phyloP scores from a whole-genome alignment of 2,888 invertebrate genomes.

The Gymnoscelis rufifasciata region DNA sequence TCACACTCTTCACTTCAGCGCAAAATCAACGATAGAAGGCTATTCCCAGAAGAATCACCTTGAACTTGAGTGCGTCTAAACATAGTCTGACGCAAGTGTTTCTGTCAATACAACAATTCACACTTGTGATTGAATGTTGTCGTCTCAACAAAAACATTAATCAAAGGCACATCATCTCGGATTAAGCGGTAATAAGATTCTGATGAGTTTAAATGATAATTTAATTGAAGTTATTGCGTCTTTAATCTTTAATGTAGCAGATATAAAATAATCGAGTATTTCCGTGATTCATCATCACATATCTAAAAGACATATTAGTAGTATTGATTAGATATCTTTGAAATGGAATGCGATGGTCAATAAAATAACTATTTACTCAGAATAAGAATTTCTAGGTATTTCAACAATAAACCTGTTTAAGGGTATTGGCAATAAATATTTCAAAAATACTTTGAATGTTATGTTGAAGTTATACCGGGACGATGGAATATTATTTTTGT shows the following conservation, averaged over 20 bases:
- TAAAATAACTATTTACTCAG: conserved; percentile 1
- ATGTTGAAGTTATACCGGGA: too few relatives aligned
- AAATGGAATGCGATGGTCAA: conserved; percentile 7
- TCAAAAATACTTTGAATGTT: too few relatives aligned
- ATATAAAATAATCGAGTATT: neutral
- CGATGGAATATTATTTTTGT: too few relatives aligned
- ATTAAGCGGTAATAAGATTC: conserved; percentile 16
- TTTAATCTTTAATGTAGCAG: conserved; percentile 3
- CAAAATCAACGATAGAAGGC: conserved; percentile 15
- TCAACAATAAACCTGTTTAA: too few relatives aligned
- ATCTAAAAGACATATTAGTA: conserved; percentile 2
- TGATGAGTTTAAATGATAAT: conserved; percentile 17
- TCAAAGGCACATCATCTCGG: conserved; percentile 23
- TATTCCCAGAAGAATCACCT: conserved; percentile 42
- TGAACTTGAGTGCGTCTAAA: conserved; percentile 64
- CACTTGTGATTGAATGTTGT: conserved; percentile 44
- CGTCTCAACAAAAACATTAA: conserved; percentile 39
- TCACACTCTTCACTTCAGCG: conserved; percentile 6
- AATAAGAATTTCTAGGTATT: too few relatives aligned
- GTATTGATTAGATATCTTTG: conserved; percentile 6
- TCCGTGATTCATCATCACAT: conserved; percentile 1
- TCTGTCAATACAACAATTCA: conserved; percentile 63
- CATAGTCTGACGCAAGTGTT: conserved; percentile 61
- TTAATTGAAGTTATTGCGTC: conserved; percentile 13
- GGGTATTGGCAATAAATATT: too few relatives aligned